These are phyloP conservation scores for Galemys pyrenaicus DNA, from an alignment of 2,113 vertebrate species.

Conservation along the genomic window DNA sequence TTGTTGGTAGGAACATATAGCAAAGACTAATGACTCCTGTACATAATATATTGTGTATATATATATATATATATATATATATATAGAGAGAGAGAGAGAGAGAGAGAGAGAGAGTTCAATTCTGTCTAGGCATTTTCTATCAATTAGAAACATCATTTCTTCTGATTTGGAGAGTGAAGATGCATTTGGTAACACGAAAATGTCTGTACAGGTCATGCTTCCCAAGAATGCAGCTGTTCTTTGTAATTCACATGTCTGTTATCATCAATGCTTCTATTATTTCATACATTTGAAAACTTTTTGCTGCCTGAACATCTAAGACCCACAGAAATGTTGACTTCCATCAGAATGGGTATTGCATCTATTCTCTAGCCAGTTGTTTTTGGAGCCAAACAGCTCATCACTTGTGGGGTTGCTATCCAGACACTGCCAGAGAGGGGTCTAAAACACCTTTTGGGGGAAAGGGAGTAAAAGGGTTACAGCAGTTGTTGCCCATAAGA, in stretches of 20 bases:
- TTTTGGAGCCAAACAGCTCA: not conserved
- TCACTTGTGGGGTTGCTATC: not conserved
- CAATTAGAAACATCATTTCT: not conserved
- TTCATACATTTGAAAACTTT: not conserved
- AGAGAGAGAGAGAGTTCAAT: not conserved
- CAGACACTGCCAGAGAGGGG: not conserved
- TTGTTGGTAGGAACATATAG: not conserved
- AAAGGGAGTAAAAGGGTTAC: not conserved
- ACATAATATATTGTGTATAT: no score
- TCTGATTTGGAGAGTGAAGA: not conserved
- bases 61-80: no score
- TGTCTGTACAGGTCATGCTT: not conserved
- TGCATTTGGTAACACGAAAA: not conserved
- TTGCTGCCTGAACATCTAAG: not conserved
- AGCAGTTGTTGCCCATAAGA: not conserved
- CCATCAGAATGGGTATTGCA: not conserved
- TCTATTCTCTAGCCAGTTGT: not conserved
- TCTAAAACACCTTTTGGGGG: not conserved
- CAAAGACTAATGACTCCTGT: not conserved
- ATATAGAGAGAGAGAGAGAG: no score
- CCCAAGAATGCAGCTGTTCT: not conserved
- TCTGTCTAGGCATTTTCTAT: not conserved
- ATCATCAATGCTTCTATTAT: not conserved
- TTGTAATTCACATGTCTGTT: not conserved
- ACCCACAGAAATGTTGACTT: not conserved